A percentile compares a stretch with the other conserved stretches of the same genome.
Conservation (phyloP, 2,797 vertebrate species). For the Clamator glandarius region DNA sequence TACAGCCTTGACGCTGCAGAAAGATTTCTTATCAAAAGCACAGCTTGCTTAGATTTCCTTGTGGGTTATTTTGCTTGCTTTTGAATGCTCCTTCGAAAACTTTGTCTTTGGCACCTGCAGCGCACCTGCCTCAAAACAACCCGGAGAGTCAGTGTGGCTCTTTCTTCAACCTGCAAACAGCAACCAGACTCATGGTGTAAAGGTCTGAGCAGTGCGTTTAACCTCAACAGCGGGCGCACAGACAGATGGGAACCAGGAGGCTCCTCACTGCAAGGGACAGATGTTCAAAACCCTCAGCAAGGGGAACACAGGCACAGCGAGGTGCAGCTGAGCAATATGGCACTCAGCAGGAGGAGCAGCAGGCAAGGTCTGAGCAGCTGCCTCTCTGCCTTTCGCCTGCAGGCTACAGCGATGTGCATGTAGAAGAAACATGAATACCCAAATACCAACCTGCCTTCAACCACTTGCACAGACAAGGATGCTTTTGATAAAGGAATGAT, state of each 20-base stretch:
- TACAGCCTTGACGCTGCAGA: neutral
- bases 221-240: neutral
- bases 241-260: slow-evolving; percentile 52
- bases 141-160: neutral
- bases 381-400: neutral
- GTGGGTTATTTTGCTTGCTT: neutral
- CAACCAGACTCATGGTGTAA: neutral
- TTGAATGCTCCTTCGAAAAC: neutral
- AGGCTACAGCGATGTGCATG: rapidly evolving
- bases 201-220: neutral
- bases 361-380: neutral
- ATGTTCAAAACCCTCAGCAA: slow-evolving; percentile 5
- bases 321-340: neutral
- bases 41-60: neutral
- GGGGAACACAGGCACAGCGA: neutral
- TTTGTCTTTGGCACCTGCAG: neutral
- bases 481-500: rapidly evolving
- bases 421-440: too few relatives aligned
- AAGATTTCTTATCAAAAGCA: neutral
- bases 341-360: neutral
- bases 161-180: neutral
- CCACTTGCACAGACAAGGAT: neutral
- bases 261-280: neutral
- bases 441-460: neutral
- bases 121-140: neutral